A percentile compares a stretch with the other conserved stretches of the same genome.
phyloP scores from a whole-genome alignment of 2,888 invertebrate species.

The Meandrusa payeni region DNA sequence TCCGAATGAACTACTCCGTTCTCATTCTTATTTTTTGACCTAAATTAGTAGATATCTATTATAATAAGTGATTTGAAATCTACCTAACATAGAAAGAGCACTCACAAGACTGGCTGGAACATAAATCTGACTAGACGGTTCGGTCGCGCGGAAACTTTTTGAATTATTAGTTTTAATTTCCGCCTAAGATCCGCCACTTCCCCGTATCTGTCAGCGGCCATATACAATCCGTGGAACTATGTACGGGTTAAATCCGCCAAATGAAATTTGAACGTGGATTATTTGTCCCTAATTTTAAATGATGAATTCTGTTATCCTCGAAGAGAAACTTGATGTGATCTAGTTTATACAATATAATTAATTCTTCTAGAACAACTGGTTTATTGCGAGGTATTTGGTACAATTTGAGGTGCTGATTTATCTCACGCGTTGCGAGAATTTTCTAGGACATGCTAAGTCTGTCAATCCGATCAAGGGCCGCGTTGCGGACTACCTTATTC shows the following conservation, averaged over 20 bases:
- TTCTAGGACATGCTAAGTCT: no score
- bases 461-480: no score
- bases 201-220: conserved; percentile 72
- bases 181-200: conserved; percentile 76
- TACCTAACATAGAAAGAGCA: conserved; percentile 52
- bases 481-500: no score
- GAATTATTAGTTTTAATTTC: conserved; percentile 83
- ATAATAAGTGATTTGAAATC: conserved; percentile 33
- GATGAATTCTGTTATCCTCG: no score
- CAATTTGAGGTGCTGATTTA: no score
- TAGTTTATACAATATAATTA: no score
- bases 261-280: conserved; percentile 14
- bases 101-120: conserved; percentile 70
- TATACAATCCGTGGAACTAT: conserved; percentile 46
- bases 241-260: conserved; percentile 11
- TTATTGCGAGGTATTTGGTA: no score
- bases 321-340: no score
- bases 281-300: conserved; percentile 1
- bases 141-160: conserved; percentile 80
- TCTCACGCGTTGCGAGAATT: no score
- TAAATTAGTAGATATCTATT: conserved; percentile 26
- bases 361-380: no score
- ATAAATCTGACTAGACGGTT: conserved; percentile 75
- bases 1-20: no score
- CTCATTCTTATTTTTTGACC: no score